Percentiles rank a stretch among this genome's conserved stretches.
Conservation (phyloP, 2,113 vertebrate species). For the Emydura subglobosa region DNA sequence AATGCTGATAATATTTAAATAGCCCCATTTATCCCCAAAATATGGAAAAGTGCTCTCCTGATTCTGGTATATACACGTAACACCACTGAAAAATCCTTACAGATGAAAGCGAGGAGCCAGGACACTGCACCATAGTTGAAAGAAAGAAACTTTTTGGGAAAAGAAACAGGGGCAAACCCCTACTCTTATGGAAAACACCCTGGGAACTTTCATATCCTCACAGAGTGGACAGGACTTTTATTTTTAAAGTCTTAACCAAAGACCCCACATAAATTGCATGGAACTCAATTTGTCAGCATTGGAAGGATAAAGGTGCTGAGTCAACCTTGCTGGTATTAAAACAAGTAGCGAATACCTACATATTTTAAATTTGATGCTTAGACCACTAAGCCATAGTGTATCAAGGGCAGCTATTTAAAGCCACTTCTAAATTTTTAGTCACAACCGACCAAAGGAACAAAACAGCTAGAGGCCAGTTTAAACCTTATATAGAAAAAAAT, state of each 20-base stretch:
- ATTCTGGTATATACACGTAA: conserved; percentile 6
- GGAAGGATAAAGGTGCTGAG: conserved; percentile 11
- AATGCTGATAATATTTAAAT: not conserved
- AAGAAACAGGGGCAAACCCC: conserved; percentile 55
- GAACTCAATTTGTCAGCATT: conserved; percentile 16
- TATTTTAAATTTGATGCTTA: conserved; percentile 10
- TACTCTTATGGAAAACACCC: conserved; percentile 54
- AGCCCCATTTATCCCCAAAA: conserved; percentile 15
- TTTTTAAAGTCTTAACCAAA: conserved; percentile 59
- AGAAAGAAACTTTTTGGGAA: conserved; percentile 67
- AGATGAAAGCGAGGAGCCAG: conserved; percentile 61
- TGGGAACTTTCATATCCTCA: conserved; percentile 49
- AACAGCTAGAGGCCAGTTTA: conserved; percentile 31
- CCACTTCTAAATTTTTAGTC: conserved; percentile 18
- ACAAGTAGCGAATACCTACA: conserved; percentile 34
- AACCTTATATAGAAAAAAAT: conserved; percentile 40
- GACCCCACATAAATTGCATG: conserved; percentile 9
- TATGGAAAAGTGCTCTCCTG: not conserved
- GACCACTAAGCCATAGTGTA: conserved; percentile 14
- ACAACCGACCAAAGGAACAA: conserved; percentile 21
- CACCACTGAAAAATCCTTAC: not conserved
- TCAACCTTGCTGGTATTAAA: conserved; percentile 16
- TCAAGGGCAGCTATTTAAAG: conserved; percentile 32
- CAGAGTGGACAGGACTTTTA: conserved; percentile 17
- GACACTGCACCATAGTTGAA: conserved; percentile 62